Evolutionary conservation across 2,888 invertebrate genomes (phyloP), one percentile per base, ranked within the genome.

Genomic region (Polylopha cassiicola): DNA sequence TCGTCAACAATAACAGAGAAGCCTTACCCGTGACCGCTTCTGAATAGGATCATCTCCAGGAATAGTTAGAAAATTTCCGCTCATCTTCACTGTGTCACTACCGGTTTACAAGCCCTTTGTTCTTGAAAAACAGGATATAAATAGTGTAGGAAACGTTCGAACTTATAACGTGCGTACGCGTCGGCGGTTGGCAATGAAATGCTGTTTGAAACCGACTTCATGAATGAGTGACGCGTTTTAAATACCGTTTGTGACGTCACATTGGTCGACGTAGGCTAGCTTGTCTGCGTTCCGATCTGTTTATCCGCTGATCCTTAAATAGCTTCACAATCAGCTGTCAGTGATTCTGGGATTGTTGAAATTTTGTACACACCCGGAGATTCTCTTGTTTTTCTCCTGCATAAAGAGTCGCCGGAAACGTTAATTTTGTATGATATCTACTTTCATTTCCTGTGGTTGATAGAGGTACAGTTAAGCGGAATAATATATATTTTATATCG

Each of bases 181-280:
- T 47, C 70, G 64, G 49, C 57, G 58, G 53, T 61, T 66, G 53
- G 55, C 58, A 52, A 59, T 62, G 58, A 58, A 80, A 73, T 85
- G 78, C 55, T 67, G 61, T 50, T 49, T 43, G 33, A 27, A 46
- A 37, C 55, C 26, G 18, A 58, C 56, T 78, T 84, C 69, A 80
- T 85, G 85, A 85, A 85, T 85, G 85, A 58, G 65, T 85, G 85
- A 85, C 84, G 85, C 74, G 34, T 73, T 64, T 75, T 71, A 76
- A 73, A 78, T 78, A 75, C 41, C 43, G 43, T 44, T 55, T 39
- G 59, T 70, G 75, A 74, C 75, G 75, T 70, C 60, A 61, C 47
- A 32, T 16, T 27, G 27, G 16, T 26, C 44, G 39, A 50, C 48
- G 38, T 42, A 38, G 50, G 46, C 45, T 45, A 31, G 47, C 47